Evolutionary conservation across 2,113 vertebrate species (phyloP).

Genomic region (Genyomyrus donnyi): DNA sequence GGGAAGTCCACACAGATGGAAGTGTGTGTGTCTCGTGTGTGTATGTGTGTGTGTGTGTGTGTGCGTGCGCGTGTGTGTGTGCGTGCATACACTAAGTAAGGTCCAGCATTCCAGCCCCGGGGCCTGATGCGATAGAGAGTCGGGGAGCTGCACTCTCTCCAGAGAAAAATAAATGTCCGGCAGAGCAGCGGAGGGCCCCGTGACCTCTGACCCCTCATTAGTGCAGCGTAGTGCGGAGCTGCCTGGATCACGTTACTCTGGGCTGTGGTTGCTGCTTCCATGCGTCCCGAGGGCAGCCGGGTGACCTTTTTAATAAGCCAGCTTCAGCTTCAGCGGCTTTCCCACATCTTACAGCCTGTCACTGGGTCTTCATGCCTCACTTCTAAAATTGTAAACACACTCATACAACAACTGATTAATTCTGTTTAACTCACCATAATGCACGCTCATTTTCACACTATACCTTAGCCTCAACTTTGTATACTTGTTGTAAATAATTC

Average conservation of each 20-base stretch:
- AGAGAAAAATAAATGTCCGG: not conserved
- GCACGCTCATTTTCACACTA: not conserved
- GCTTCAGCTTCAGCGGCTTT: slow-evolving; percentile 64
- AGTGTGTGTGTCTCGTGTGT: not conserved
- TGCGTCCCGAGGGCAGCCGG: slow-evolving; percentile 94
- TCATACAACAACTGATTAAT: not conserved
- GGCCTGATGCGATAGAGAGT: not conserved
- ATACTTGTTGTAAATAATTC: not conserved
- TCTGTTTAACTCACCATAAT: not conserved
- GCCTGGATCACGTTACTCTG: slow-evolving; percentile 91
- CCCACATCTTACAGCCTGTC: slow-evolving; percentile 36
- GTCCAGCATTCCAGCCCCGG: not conserved
- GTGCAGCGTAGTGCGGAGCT: slow-evolving; percentile 82
- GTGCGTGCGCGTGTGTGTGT: not conserved
- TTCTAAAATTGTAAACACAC: slow-evolving; percentile 36
- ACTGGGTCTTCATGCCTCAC: slow-evolving; percentile 37
- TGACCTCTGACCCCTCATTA: slow-evolving; percentile 97
- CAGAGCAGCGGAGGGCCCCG: slow-evolving; percentile 53
- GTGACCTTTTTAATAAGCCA: slow-evolving; percentile 88
- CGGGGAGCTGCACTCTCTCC: slow-evolving; percentile 13
- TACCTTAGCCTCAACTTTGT: not conserved
- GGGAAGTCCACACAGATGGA: not conserved
- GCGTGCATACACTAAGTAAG: not conserved
- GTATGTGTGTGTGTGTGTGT: not conserved
- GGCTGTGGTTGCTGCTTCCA: slow-evolving; percentile 98